Percentiles rank a stretch among this genome's conserved stretches.
Conservation (phyloP, 2,797 vertebrate species). For the Sebastes vulpes region DNA sequence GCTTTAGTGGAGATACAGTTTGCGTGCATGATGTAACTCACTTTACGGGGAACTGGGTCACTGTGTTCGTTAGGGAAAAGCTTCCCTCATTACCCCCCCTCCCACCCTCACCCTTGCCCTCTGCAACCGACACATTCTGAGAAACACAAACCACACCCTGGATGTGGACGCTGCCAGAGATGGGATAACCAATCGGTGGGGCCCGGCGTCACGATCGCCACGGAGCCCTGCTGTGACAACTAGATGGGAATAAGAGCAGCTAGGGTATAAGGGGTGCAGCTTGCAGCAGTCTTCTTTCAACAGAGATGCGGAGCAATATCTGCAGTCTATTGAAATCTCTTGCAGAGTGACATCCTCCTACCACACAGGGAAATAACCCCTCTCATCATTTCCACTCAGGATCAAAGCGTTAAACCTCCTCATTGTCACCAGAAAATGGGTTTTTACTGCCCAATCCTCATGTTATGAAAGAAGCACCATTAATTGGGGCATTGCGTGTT, state of each 20-base stretch:
- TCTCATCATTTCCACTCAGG: conserved; percentile 45
- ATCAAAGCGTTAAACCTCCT: conserved; percentile 52
- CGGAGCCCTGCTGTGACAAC: conserved; percentile 42
- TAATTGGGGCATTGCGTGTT: conserved; percentile 18
- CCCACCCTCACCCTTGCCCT: conserved; percentile 21
- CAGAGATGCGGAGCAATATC: conserved; percentile 64
- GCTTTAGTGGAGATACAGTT: conserved; percentile 74
- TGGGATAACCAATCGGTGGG: conserved; percentile 51
- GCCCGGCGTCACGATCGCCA: conserved; percentile 50
- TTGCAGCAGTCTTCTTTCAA: conserved; percentile 34
- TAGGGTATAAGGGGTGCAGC: conserved; percentile 18
- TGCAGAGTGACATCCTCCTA: conserved; percentile 31
- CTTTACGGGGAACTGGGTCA: conserved; percentile 87
- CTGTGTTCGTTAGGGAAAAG: conserved; percentile 81
- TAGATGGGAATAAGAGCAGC: conserved; percentile 35
- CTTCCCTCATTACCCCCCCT: conserved; percentile 65
- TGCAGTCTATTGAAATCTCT: conserved; percentile 44
- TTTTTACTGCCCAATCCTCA: conserved; percentile 14
- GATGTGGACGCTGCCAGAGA: conserved; percentile 63
- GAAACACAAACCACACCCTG: conserved; percentile 74
- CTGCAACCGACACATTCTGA: conserved; percentile 68
- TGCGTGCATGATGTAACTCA: conserved; percentile 79
- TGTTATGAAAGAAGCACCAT: conserved; percentile 44
- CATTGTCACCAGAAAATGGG: conserved; percentile 14
- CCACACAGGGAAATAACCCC: conserved; percentile 24